phyloP scores from a whole-genome alignment of 1,140 invertebrate species.

The Himalopsyche phryganea region DNA sequence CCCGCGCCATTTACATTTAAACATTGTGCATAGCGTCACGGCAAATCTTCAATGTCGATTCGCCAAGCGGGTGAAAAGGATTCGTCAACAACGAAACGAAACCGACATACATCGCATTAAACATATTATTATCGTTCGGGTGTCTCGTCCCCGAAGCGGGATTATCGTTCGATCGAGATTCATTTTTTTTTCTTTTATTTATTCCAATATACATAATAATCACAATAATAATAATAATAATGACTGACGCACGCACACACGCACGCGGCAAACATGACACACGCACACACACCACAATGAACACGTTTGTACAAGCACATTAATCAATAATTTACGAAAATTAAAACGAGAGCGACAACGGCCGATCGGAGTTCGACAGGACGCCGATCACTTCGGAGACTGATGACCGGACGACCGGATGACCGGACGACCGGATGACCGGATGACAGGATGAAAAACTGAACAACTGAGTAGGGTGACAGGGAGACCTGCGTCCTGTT shows the following conservation, averaged over 20 bases:
- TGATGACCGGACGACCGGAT: background rate
- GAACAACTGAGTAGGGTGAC: background rate
- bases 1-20: background rate
- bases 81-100: constrained; percentile 18
- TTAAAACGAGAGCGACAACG: constrained; percentile 13
- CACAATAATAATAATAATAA: constrained; percentile 15
- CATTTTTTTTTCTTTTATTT: background rate
- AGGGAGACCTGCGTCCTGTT: background rate
- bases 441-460: too few relatives aligned
- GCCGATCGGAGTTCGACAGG: background rate
- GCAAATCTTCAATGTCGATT: constrained; percentile 4
- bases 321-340: constrained; percentile 17
- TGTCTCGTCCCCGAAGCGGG: background rate
- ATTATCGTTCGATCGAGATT: background rate
- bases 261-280: constrained; percentile 23
- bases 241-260: constrained; percentile 19
- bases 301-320: constrained; percentile 31
- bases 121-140: constrained; percentile 3
- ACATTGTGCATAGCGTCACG: constrained; percentile 19
- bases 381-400: background rate
- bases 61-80: constrained; percentile 27
- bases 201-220: constrained; percentile 10
- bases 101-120: constrained; percentile 19
- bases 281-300: constrained; percentile 28
- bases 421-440: background rate